Evolutionary conservation across 2,113 vertebrate genomes (phyloP).

Genomic region (Chiloscyllium plagiosum): DNA sequence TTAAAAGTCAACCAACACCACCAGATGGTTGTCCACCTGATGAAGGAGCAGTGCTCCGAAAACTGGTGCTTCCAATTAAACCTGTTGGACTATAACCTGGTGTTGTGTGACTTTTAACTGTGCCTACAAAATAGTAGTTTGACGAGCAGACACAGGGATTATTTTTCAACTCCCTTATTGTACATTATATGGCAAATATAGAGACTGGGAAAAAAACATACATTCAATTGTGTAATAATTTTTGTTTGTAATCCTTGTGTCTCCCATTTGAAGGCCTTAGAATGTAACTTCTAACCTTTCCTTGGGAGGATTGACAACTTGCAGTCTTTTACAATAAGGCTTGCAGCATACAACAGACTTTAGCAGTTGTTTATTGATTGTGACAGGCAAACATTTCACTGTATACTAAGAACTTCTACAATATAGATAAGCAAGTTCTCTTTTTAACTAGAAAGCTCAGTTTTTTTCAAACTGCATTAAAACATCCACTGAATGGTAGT

Average conservation of each 20-base stretch:
- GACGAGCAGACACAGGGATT: no score
- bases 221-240: not conserved
- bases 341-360: slow-evolving; percentile 11
- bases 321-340: not conserved
- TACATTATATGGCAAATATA: not conserved
- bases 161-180: not conserved
- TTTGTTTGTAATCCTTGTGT: not conserved
- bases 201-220: not conserved
- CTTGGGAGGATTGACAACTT: slow-evolving; percentile 17
- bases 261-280: not conserved
- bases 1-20: no score
- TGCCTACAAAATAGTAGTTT: no score
- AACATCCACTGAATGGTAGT: not conserved
- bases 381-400: slow-evolving; percentile 16
- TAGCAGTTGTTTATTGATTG: slow-evolving; percentile 27
- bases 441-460: no score
- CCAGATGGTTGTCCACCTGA: no score
- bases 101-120: no score
- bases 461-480: not conserved
- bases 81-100: no score
- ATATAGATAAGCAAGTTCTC: not conserved
- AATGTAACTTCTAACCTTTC: not conserved
- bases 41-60: no score
- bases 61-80: no score
- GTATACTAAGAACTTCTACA: not conserved